Evolutionary conservation across 2,888 invertebrate genomes (phyloP), one percentile per base, ranked within the genome.

Genomic region (Microchrysa polita): DNA sequence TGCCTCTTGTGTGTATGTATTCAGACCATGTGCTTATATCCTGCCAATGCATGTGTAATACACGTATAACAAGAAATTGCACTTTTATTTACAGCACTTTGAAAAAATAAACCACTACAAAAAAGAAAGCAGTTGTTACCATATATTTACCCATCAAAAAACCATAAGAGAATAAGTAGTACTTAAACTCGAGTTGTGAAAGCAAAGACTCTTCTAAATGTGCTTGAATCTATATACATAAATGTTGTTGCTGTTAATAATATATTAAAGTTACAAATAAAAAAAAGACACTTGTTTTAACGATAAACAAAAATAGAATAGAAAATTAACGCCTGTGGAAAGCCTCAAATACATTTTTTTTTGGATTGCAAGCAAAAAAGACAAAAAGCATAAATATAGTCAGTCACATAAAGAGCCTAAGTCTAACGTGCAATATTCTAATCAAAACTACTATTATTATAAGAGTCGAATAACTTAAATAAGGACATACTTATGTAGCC

Each of bases 241-340:
- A 65, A 65, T 65, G 65, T 65, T 65, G 65, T 65, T 65, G 65
- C 48, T 65, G 65, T 65, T 65, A 18, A 44, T 34, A 34, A n/a
- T n/a, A n/a, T n/a, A n/a, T n/a, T n/a, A n/a, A n/a, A n/a, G n/a
- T n/a, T n/a, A n/a, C n/a, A n/a, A n/a, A n/a, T n/a, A n/a, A n/a
- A n/a, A n/a, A n/a, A n/a, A n/a, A n/a, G n/a, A n/a, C n/a, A n/a
- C n/a, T n/a, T n/a, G n/a, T 61, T 34, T 61, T 61, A 34, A 34
- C 2, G 27, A 34, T 34, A 34, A 34, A 34, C 27, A 34, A 42
- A 65, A 42, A 48, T 65, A 65, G 22, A 5, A n/a, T 55, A 55
- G 18, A 20, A 1, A 52, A n/a, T n/a, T n/a, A n/a, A 20, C 22
- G 22, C 5, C 22, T n/a, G n/a, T n/a, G n/a, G n/a, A n/a, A n/a